Evolutionary conservation across 53 echinoderm and acorn worm genomes (phyloP), one percentile per base, ranked within the genome.

Genomic region (Arbacia lixula): DNA sequence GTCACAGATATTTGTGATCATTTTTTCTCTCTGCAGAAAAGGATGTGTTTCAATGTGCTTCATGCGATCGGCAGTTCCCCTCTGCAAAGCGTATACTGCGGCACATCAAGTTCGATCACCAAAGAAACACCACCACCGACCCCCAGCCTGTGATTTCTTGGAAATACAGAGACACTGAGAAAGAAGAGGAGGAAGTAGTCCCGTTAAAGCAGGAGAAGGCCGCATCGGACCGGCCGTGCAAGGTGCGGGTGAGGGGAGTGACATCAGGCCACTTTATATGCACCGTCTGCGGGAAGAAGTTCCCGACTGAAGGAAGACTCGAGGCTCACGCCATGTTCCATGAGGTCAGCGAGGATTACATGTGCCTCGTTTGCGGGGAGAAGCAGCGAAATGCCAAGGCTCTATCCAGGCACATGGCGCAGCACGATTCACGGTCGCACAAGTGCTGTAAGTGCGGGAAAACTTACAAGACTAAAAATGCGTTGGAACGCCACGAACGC

Each of bases 21-120:
- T n/a, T n/a, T n/a, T n/a, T 28, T 12, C 14, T 60, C 38, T 39
- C 4, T 14, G n/a, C n/a, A n/a, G n/a, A n/a, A n/a, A n/a, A n/a
- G n/a, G n/a, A n/a, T n/a, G n/a, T n/a, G n/a, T n/a, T n/a, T n/a
- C n/a, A n/a, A n/a, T 60, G 42, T 40, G 17, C 5, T 25, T 25
- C 36, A 17, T 78, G 79, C 39, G 60, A 78, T 2, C 21, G 28
- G 22, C 60, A 78, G 3, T 60, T 60, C 60, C 28, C 60, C 0
- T 36, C 79, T 26, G 79, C 79, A 2, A 78, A 78, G 41, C 60
- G 60, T 24, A 60, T 78, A 60, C 10, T 60, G 12, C 39, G 79
- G 24, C 79, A 78, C 79, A 60, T 60, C 39, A 78, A 60, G 42
- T 60, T 78, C 19, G 79, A 57, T 60, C 79, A 78, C 26, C 60